Evolutionary conservation across 1,140 invertebrate species (phyloP), one percentile per base, ranked within the genome.

Genomic region (Drosophila triauraria): DNA sequence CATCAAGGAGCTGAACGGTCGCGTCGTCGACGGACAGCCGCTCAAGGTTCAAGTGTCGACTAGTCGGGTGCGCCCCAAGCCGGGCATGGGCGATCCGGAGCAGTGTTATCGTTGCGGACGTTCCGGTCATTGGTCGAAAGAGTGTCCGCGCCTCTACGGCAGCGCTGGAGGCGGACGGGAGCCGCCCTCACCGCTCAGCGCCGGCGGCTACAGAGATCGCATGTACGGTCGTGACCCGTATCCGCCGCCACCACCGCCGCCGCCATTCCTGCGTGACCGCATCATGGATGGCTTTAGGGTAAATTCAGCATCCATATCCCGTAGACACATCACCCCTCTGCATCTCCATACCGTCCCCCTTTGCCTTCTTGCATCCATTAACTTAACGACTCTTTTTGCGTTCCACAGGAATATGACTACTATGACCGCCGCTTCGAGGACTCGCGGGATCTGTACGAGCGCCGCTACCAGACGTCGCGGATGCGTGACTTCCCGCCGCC

Each of bases 101-200:
- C 97, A 97, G 92, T 98, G 97, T 94, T 98, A 98, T 94, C 95
- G 97, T 93, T 98, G 98, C 95, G 97, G 97, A 63, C 95, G 97
- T 93, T 97, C 97, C 86, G 98, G 98, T 75, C 97, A 98, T 94
- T 98, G 97, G 98, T 98, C 97, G 79, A 98, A 98, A 95, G 97
- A 98, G 93, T 98, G 97, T 94, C 97, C 97, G 65, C 95, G 95
- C 88, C 95, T 95, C 93, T 96, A 95, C 72, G 95, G 95, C 84
- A 96, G 96, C 86, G 95, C 96, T 88, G 96, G 85, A 84, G 83
- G 86, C 69, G 91, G 91, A 70, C 88, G 85, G 65, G 88, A 92
- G 69, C 90, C 82, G 50, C 82, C 78, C 65, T 88, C 84, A 50
- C 84, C 84, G 59, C 76, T 91, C 30, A 86, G 83, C 72, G 87